Base-by-base conservation (phyloP, 2,797 vertebrate genomes). In the Lagorchestes hirsutus region DNA sequence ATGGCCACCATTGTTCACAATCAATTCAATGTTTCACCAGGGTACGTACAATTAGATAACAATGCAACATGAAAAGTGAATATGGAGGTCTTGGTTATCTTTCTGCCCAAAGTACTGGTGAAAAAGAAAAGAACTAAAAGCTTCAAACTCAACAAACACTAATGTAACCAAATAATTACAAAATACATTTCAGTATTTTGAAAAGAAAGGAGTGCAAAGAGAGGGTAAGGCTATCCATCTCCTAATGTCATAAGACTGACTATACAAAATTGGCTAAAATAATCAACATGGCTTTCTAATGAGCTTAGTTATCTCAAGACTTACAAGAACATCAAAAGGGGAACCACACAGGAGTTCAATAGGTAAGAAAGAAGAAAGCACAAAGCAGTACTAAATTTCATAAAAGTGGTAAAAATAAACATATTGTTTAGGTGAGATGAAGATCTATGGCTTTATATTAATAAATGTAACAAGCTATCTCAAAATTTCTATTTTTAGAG, bases 21-120 rank as follows among this genome's bases (percentile, higher is more conserved):
- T 98, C 98, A 98, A 98, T 98, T 99, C 99, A 98, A 98, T 99
- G 99, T 99, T 99, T 99, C 99, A 99, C 98, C 99, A 99, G 98
- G 99, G 98, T 98, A 98, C 97, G 98, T 98, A 98, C 95, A 99
- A 99, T 98, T 98, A 99, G 98, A 99, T 98, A 99, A 99, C 98
- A 98, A 99, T 98, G 98, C 98, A 98, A 99, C 99, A 98, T 99
- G 98, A 98, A 99, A 98, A 98, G 98, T 98, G 98, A 99, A 98
- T 99, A 99, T 99, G 98, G 98, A 99, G 98, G 98, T 99, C 98
- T 98, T 99, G 98, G 98, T 98, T 98, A 99, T 98, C 97, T 94
- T 97, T 97, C 97, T 99, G 99, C 98, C 99, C 95, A 95, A 99
- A 99, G 99, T 94, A 98, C 22, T 93, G 74, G 94, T 97, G 97